Evolutionary conservation across 2,797 vertebrate species (phyloP), one percentile per base, ranked within the genome.

Genomic region (Mustela erminea): DNA sequence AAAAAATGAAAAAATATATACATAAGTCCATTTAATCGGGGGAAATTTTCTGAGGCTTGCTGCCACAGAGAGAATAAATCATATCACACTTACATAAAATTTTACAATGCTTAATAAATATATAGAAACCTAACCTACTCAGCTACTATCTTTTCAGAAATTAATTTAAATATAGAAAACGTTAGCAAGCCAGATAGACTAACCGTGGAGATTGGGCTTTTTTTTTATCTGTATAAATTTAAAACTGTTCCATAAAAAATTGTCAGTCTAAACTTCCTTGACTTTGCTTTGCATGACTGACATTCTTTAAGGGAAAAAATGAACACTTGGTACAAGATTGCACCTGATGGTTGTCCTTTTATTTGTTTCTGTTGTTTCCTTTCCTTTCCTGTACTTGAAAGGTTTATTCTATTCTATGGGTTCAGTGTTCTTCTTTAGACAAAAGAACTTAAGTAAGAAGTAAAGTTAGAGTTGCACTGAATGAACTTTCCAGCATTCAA

Each of bases 381-480:
- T 97, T 84, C 72, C 56, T 87, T 58, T 77, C 23, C 80, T 87
- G 27, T 27, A 35, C 64, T 43, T 88, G 7, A 75, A 87, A 62
- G 32, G 5, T 74, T 86, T 62, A 78, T 81, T 96, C 32, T 82
- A 38, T 25, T 93, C n/a, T 89, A 75, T 29, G 82, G 83, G 49
- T 52, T 49, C 18, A 80, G 18, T 81, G 66, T 41, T 96, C 38
- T 41, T 82, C 96, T 97, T 92, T 70, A 91, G 72, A 60, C 20
- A 54, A 96, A 96, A 93, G 77, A 85, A 78, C 1, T 95, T 97
- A 66, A 70, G 32, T 85, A 97, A 70, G 64, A 98, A 94, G 85
- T 64, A 80, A 95, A 93, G 84, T 56, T 90, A 94, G 74, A 49
- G 13, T 87, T 88, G 66, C 49, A 85, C 18, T 27, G 49, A 95